phyloP scores from a whole-genome alignment of 2,888 invertebrate genomes.

The Isotomurus palustris region DNA sequence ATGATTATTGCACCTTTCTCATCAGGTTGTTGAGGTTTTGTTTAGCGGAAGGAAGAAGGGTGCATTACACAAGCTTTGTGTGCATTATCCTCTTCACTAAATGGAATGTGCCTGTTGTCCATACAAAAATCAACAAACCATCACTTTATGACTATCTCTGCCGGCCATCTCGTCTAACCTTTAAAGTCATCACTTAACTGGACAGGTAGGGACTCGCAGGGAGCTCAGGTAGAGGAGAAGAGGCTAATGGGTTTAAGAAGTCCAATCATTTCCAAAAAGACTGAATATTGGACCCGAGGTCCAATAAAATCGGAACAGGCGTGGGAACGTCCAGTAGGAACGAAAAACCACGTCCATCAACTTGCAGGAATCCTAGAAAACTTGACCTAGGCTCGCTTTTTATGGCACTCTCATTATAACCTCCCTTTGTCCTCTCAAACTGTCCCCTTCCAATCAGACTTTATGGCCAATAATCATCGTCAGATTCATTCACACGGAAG shows the following conservation, averaged over 20 bases:
- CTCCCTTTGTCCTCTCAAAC: not conserved
- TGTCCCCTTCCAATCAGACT: conserved; percentile 1
- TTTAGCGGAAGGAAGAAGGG: not conserved
- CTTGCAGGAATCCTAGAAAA: not conserved
- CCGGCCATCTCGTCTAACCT: conserved; percentile 28
- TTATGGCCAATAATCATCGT: conserved; percentile 10
- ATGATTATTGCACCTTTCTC: conserved; percentile 46
- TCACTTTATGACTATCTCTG: conserved; percentile 17
- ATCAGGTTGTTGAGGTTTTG: too few species aligned
- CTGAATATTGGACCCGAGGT: conserved; percentile 26
- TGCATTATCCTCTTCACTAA: conserved; percentile 4
- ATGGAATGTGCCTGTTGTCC: conserved; percentile 42
- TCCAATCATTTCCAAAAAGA: not conserved
- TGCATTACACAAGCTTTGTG: not conserved
- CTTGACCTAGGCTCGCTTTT: conserved; percentile 26
- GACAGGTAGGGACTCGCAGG: conserved; percentile 1
- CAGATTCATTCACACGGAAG: too few species aligned
- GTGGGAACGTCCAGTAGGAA: conserved; percentile 35
- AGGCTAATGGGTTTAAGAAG: not conserved
- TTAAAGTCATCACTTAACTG: conserved; percentile 5
- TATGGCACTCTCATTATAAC: conserved; percentile 39
- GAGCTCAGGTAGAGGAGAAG: not conserved
- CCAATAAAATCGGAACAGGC: conserved; percentile 39
- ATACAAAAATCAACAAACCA: conserved; percentile 37
- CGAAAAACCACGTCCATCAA: conserved; percentile 6